Conservation (phyloP, 2,888 invertebrate species). For the Athalia circularis region DNA sequence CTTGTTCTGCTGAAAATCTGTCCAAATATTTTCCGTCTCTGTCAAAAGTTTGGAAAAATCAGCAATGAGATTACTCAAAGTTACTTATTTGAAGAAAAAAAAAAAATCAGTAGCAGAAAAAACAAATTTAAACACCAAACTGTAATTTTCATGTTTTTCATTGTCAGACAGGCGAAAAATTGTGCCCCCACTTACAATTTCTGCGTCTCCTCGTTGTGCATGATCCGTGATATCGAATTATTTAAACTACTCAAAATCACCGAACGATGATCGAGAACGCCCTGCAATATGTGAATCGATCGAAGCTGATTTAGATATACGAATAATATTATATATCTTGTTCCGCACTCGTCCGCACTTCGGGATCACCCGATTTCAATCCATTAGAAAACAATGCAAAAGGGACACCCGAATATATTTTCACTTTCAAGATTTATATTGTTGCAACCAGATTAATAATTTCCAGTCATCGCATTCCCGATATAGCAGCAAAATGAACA, state of each 20-base stretch:
- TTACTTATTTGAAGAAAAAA: neutral
- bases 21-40: neutral
- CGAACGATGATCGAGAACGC: conserved; percentile 16
- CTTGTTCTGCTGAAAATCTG: neutral
- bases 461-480: neutral
- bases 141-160: neutral
- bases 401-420: conserved; percentile 6
- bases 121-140: neutral
- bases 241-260: neutral
- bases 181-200: conserved; percentile 1
- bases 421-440: neutral
- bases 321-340: too few species aligned
- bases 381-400: conserved; percentile 16
- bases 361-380: conserved; percentile 3
- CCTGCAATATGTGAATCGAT: neutral
- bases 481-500: too few species aligned
- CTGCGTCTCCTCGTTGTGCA: conserved; percentile 27
- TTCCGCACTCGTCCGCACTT: conserved; percentile 18
- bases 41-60: neutral
- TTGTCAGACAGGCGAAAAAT: neutral
- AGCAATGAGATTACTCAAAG: neutral
- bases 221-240: conserved; percentile 31
- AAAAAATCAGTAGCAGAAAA: neutral
- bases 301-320: neutral
- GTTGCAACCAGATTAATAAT: neutral